Evolutionary conservation across 2,797 vertebrate species (phyloP).

Genomic region (Pygocentrus nattereri): DNA sequence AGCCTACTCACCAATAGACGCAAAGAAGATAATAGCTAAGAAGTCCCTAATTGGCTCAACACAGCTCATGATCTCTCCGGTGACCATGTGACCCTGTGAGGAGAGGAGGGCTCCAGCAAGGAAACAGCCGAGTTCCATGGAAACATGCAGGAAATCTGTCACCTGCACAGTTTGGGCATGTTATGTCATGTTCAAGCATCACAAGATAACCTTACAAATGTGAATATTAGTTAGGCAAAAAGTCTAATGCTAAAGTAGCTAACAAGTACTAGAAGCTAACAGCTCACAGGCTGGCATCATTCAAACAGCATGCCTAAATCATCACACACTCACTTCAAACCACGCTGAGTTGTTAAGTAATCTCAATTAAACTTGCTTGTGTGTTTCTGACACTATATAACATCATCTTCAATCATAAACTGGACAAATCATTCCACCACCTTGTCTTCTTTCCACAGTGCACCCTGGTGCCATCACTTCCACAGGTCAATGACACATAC

Average conservation of each 20-base stretch:
- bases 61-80: conserved; percentile 88
- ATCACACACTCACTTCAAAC: too few species aligned
- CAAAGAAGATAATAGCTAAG: conserved; percentile 96
- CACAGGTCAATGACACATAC: too few species aligned
- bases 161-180: conserved; percentile 73
- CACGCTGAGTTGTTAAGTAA: too few species aligned
- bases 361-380: too few species aligned
- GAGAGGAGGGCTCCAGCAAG: conserved; percentile 94
- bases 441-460: too few species aligned
- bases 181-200: not conserved
- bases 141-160: conserved; percentile 91
- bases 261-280: not conserved
- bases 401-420: too few species aligned
- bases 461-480: too few species aligned
- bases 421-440: too few species aligned
- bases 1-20: conserved; percentile 89
- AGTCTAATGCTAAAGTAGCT: not conserved
- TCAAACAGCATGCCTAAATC: not conserved
- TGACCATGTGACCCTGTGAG: conserved; percentile 94
- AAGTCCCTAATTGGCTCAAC: conserved; percentile 97
- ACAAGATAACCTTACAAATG: not conserved
- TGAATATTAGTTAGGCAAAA: not conserved
- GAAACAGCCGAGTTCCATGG: conserved; percentile 98
- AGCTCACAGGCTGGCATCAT: not conserved
- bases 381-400: too few species aligned